A percentile compares a stretch with the other conserved stretches of the same genome.
Evolutionary conservation across 2,888 invertebrate genomes (phyloP).

Genomic region (Gonocerus acuteangulatus): DNA sequence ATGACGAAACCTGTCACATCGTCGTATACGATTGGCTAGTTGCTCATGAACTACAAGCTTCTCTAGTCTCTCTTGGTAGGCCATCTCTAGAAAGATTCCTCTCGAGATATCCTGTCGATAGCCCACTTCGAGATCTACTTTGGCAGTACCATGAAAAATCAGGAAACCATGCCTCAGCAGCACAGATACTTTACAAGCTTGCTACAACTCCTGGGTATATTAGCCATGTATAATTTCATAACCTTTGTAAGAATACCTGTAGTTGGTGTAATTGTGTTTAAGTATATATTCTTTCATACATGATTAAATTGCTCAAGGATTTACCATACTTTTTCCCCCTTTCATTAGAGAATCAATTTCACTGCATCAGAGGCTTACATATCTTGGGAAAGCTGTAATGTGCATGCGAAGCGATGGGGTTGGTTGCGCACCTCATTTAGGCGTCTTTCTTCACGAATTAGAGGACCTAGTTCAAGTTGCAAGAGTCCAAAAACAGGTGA

Average conservation of each 20-base stretch:
- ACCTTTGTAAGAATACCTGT: too few species aligned
- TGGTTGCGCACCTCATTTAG: slow-evolving; percentile 62
- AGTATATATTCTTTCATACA: slow-evolving; percentile 30
- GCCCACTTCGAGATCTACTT: slow-evolving; percentile 63
- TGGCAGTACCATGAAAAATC: slow-evolving; percentile 95
- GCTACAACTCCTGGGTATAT: slow-evolving; percentile 64
- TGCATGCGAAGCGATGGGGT: slow-evolving; percentile 84
- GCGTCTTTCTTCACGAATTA: slow-evolving; percentile 74
- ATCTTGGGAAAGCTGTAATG: slow-evolving; percentile 87
- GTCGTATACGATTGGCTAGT: slow-evolving; percentile 91
- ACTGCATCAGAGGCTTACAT: slow-evolving; percentile 74
- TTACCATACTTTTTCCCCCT: slow-evolving; percentile 14
- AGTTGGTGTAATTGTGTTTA: background rate
- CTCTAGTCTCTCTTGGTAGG: slow-evolving; percentile 58
- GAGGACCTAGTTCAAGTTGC: slow-evolving; percentile 92
- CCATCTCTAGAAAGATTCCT: slow-evolving; percentile 64
- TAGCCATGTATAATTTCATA: slow-evolving; percentile 18
- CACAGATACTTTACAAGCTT: slow-evolving; percentile 78
- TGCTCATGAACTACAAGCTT: slow-evolving; percentile 61
- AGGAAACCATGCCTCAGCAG: slow-evolving; percentile 85
- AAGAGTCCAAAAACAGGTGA: slow-evolving; percentile 61
- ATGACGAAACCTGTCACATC: slow-evolving; percentile 83
- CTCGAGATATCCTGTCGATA: slow-evolving; percentile 48
- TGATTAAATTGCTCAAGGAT: background rate
- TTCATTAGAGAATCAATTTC: slow-evolving; percentile 61